Conservation (phyloP, 2,888 invertebrate species). For the Pseudococcus longispinus region DNA sequence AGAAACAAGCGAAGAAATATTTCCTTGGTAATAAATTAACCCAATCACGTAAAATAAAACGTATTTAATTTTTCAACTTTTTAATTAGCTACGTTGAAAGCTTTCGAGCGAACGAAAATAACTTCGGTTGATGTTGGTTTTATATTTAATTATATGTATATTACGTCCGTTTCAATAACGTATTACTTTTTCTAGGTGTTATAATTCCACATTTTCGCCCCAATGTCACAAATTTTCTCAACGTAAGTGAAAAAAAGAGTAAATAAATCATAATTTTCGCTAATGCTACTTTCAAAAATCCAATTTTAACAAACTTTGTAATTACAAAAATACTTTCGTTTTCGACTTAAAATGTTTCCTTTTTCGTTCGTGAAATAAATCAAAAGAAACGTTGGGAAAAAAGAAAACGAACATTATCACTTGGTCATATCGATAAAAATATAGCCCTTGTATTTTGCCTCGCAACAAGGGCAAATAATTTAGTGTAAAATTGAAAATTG, state of each 20-base stretch:
- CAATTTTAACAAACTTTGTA: background rate
- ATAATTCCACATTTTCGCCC: background rate
- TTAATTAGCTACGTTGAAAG: constrained; percentile 1
- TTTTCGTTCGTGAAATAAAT: background rate
- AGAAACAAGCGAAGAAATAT: background rate
- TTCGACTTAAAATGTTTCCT: background rate
- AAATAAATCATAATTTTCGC: background rate
- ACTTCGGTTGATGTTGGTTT: background rate
- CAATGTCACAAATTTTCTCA: background rate
- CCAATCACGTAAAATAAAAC: constrained; percentile 1
- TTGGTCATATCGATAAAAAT: background rate
- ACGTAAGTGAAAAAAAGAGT: background rate
- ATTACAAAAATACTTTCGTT: background rate
- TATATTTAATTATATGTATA: constrained; percentile 16
- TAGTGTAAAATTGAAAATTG: background rate
- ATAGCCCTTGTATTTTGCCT: background rate
- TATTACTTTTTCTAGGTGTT: background rate
- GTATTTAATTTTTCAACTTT: constrained; percentile 5
- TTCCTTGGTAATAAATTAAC: background rate
- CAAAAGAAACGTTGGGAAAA: background rate
- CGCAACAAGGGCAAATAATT: background rate
- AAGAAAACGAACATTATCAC: background rate
- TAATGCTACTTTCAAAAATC: background rate
- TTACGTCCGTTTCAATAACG: background rate
- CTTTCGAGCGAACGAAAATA: background rate